Evolutionary conservation across 2,888 invertebrate genomes (phyloP).

Genomic region (Drosophila subsilvestris): DNA sequence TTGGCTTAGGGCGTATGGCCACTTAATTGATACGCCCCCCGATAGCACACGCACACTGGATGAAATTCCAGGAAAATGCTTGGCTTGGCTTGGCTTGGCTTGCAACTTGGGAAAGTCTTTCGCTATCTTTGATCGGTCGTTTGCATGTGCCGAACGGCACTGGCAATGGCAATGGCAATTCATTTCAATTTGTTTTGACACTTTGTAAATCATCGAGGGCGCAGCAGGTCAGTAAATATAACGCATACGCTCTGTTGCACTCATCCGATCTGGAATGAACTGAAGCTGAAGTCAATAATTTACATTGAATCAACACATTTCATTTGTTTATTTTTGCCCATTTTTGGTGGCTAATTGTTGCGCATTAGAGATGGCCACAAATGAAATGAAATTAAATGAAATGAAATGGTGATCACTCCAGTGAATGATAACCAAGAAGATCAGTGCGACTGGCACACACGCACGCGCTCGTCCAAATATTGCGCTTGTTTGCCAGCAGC

Average conservation of each 20-base stretch:
- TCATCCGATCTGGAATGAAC: slow-evolving; percentile 1
- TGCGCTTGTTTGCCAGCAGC: slow-evolving; percentile 73
- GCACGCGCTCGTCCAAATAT: slow-evolving; percentile 65
- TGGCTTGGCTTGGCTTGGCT: too few relatives aligned
- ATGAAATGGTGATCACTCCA: slow-evolving; percentile 17
- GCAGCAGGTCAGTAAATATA: slow-evolving; percentile 43
- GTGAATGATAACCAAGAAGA: slow-evolving; percentile 21
- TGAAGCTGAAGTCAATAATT: slow-evolving; percentile 3
- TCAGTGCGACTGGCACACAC: slow-evolving; percentile 27
- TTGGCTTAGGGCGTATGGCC: slow-evolving; percentile 38
- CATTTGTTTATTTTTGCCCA: slow-evolving; percentile 64
- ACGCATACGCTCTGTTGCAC: slow-evolving; percentile 53
- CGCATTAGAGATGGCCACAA: slow-evolving; percentile 55
- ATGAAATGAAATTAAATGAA: slow-evolving; percentile 23
- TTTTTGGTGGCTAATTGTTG: slow-evolving; percentile 64
- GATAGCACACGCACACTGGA: slow-evolving; percentile 10
- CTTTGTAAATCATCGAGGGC: slow-evolving; percentile 68
- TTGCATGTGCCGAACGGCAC: slow-evolving; percentile 42
- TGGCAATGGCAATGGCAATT: slow-evolving; percentile 53
- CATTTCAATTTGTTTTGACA: slow-evolving; percentile 69
- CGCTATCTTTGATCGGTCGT: slow-evolving; percentile 30
- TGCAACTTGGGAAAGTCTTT: background rate
- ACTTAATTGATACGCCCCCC: slow-evolving; percentile 43
- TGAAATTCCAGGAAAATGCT: slow-evolving; percentile 19
- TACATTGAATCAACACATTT: slow-evolving; percentile 12